These are phyloP conservation scores for Campoletis raptor DNA, from an alignment of 2,888 invertebrate species.

Conservation along the genomic window DNA sequence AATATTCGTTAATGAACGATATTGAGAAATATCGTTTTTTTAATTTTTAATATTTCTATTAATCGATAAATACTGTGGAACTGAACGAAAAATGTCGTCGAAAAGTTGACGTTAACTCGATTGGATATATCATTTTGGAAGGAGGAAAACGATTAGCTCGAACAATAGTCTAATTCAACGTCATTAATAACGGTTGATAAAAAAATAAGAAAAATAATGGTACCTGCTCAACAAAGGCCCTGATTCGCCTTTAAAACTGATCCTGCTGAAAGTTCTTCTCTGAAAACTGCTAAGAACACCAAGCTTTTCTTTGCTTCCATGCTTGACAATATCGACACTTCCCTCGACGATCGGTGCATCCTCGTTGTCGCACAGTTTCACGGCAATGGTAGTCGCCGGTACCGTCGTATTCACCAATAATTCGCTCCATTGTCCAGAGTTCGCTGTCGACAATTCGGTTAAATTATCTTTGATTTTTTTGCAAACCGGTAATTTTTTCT, in stretches of 20 bases:
- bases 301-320: slow-evolving; percentile 68
- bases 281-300: slow-evolving; percentile 76
- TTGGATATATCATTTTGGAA: background rate
- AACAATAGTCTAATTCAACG: background rate
- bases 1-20: too few relatives aligned
- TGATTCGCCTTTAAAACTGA: slow-evolving; percentile 79
- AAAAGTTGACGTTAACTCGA: background rate
- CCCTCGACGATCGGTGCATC: slow-evolving; percentile 64
- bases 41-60: too few relatives aligned
- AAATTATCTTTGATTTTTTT: slow-evolving; percentile 63
- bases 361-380: slow-evolving; percentile 73
- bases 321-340: slow-evolving; percentile 59
- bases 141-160: too few relatives aligned
- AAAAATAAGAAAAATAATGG: background rate
- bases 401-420: slow-evolving; percentile 74
- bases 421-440: slow-evolving; percentile 73
- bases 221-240: slow-evolving; percentile 79
- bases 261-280: slow-evolving; percentile 78
- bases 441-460: slow-evolving; percentile 68
- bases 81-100: background rate
- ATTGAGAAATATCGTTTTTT: too few relatives aligned
- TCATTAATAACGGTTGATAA: background rate
- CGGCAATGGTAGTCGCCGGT: slow-evolving; percentile 74
- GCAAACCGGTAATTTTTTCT: slow-evolving; percentile 62
- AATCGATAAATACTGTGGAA: background rate